These are phyloP conservation scores for Misgurnus anguillicaudatus DNA, from an alignment of 2,113 vertebrate species.

Conservation along the genomic window DNA sequence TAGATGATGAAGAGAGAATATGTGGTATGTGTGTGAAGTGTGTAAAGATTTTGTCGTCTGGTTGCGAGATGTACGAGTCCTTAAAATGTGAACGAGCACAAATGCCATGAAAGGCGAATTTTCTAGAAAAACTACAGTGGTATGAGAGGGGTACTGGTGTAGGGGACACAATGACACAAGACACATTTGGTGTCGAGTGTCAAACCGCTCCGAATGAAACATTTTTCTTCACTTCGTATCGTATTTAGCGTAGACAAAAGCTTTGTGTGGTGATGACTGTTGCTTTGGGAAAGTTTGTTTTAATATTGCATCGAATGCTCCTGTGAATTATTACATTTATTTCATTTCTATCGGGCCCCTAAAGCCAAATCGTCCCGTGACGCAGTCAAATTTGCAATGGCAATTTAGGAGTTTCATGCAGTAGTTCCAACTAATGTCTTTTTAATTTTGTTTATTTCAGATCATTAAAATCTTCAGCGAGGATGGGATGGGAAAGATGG, in stretches of 20 bases:
- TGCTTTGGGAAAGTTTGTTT: not conserved
- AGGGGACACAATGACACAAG: not conserved
- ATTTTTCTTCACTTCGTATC: not conserved
- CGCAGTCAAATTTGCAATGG: slow-evolving; percentile 24
- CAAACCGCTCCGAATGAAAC: not conserved
- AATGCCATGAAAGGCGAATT: slow-evolving; percentile 12
- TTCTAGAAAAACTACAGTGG: not conserved
- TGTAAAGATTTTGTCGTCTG: slow-evolving; percentile 9
- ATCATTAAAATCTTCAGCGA: slow-evolving; percentile 97
- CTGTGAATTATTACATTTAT: not conserved
- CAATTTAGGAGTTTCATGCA: not conserved
- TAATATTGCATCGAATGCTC: not conserved
- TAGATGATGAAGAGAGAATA: slow-evolving; percentile 3
- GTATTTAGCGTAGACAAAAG: not conserved
- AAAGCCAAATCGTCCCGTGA: slow-evolving; percentile 33
- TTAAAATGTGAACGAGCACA: not conserved
- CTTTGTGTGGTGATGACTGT: not conserved
- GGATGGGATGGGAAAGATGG: slow-evolving; percentile 92
- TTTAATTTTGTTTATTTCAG: slow-evolving; percentile 67
- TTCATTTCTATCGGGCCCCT: not conserved
- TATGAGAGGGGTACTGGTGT: not conserved
- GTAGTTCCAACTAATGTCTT: not conserved
- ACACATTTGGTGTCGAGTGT: not conserved
- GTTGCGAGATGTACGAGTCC: not conserved
- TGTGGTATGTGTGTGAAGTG: not conserved